phyloP scores from a whole-genome alignment of 2,797 vertebrate genomes.

The Semaprochilodus insignis region DNA sequence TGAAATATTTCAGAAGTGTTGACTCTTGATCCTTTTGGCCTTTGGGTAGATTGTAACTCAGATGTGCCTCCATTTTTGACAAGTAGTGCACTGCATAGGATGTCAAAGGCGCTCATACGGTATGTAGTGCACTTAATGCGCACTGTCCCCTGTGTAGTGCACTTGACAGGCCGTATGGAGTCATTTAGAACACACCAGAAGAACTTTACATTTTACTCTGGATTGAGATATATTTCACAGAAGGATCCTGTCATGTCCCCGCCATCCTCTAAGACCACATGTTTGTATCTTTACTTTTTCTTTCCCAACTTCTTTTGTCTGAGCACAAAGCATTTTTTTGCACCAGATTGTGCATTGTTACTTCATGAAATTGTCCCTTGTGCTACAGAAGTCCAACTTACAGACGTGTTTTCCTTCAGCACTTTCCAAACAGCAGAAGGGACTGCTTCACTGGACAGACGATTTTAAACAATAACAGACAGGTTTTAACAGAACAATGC shows the following conservation, averaged over 20 bases:
- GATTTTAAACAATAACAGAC: constrained; percentile 51
- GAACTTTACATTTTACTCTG: not conserved
- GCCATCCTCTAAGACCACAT: constrained; percentile 2
- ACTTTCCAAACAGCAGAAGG: constrained; percentile 50
- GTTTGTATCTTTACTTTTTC: not conserved
- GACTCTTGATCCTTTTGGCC: not conserved
- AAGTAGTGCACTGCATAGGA: not conserved
- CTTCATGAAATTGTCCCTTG: constrained; percentile 6
- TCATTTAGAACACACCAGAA: not conserved
- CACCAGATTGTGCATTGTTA: constrained; percentile 48
- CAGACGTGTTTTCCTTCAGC: constrained; percentile 34
- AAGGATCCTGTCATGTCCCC: not conserved
- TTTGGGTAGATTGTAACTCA: not conserved
- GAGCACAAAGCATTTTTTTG: constrained; percentile 40
- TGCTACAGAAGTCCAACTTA: constrained; percentile 27
- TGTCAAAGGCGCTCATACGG: not conserved
- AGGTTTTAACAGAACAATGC: constrained; percentile 60
- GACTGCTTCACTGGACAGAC: constrained; percentile 53
- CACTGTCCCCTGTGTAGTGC: not conserved
- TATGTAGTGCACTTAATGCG: not conserved
- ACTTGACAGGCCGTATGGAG: not conserved
- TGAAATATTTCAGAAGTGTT: constrained; percentile 8
- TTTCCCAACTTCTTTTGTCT: constrained; percentile 11
- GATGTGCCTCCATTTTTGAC: not conserved
- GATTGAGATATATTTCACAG: not conserved